Percentiles rank a stretch among this genome's conserved stretches.
These are phyloP conservation scores for Acanthococcus lagerstroemiae DNA, from an alignment of 2,888 invertebrate species.

Conservation along the genomic window DNA sequence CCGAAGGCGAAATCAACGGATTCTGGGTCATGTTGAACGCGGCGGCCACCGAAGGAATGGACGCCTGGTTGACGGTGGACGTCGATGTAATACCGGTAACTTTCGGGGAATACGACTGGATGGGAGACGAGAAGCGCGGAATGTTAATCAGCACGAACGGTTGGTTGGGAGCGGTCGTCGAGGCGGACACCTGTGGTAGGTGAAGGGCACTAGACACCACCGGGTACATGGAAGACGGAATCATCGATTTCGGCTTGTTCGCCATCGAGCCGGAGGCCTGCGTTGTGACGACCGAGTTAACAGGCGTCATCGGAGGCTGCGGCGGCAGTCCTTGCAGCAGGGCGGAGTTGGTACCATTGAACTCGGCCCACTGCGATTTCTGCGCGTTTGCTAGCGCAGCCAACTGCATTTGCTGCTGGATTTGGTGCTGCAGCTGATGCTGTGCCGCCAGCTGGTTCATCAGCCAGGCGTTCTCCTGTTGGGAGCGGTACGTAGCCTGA, in stretches of 20 bases:
- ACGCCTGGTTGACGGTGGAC: background rate
- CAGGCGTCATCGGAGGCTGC: background rate
- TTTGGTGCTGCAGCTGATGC: constrained; percentile 35
- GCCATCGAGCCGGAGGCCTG: constrained; percentile 17
- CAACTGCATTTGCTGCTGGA: constrained; percentile 33
- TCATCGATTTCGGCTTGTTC: constrained; percentile 28
- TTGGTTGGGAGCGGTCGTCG: constrained; percentile 20
- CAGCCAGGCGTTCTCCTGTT: constrained; percentile 33
- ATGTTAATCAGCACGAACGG: constrained; percentile 26
- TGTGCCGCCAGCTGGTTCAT: constrained; percentile 33
- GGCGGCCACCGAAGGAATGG: constrained; percentile 37
- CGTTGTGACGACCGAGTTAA: constrained; percentile 17
- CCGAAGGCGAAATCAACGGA: constrained; percentile 10
- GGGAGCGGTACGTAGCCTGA: constrained; percentile 29
- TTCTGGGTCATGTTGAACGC: constrained; percentile 8
- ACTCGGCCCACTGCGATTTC: constrained; percentile 16
- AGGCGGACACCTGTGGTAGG: constrained; percentile 35
- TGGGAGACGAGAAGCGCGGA: constrained; percentile 9
- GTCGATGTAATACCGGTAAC: constrained; percentile 12
- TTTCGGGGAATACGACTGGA: background rate
- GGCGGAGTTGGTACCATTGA: constrained; percentile 18
- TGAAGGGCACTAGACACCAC: constrained; percentile 32
- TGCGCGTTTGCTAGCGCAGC: constrained; percentile 30
- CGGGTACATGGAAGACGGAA: constrained; percentile 26
- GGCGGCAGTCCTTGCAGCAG: constrained; percentile 14